Conservation (phyloP, 2,113 vertebrate species). For the Paedocypris sp. region DNA sequence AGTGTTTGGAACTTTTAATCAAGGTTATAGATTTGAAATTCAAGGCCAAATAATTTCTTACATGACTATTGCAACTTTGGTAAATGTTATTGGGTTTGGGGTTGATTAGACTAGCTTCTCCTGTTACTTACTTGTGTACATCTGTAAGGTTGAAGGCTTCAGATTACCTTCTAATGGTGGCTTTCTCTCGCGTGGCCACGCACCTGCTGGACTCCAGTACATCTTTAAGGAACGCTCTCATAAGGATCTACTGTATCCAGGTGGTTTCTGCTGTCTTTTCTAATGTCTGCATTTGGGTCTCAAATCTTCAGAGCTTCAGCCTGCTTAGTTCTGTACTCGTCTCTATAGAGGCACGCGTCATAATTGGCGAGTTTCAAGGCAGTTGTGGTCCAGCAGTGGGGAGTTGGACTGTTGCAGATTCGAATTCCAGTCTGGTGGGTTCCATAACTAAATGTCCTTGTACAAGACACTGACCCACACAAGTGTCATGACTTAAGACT, state of each 20-base stretch:
- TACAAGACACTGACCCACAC: no score
- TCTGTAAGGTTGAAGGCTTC: slow-evolving; percentile 1
- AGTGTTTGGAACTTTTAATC: neutral
- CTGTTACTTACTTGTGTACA: neutral
- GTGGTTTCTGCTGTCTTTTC: slow-evolving; percentile 8
- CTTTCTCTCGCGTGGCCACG: slow-evolving; percentile 57
- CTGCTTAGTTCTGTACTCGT: neutral
- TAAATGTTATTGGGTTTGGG: neutral
- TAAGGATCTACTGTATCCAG: slow-evolving; percentile 65
- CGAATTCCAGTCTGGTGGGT: no score
- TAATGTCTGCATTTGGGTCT: neutral
- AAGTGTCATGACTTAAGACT: no score
- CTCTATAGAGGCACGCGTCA: neutral
- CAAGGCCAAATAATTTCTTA: no score
- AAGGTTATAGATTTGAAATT: no score
- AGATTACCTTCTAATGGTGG: slow-evolving; percentile 34
- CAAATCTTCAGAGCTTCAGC: neutral
- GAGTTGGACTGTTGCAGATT: no score
- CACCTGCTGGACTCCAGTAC: slow-evolving; percentile 66
- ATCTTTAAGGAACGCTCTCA: slow-evolving; percentile 67
- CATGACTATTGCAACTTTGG: no score
- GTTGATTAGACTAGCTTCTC: slow-evolving; percentile 5
- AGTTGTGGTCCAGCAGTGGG: no score
- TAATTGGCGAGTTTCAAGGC: neutral
- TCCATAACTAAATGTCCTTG: no score